These are phyloP conservation scores for Nesometra sesokonis DNA, from an alignment of 35 echinoderm and acorn worm species.

Conservation along the genomic window DNA sequence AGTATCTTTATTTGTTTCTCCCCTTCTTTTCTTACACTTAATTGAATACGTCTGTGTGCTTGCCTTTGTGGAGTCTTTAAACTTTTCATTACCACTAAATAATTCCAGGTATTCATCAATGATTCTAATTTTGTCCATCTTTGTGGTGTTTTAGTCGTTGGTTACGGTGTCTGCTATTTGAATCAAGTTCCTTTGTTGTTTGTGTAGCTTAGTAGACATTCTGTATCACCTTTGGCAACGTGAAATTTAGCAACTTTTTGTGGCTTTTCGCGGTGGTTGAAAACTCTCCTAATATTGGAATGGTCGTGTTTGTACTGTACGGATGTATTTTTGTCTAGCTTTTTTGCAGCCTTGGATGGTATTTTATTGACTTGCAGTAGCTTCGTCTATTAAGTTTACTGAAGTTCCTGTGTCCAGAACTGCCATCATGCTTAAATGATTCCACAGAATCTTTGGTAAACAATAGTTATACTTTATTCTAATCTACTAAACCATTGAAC, in stretches of 20 bases:
- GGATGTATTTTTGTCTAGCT: background rate
- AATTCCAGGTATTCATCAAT: background rate
- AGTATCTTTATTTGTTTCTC: background rate
- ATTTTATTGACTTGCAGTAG: background rate
- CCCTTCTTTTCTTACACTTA: background rate
- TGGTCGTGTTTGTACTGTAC: background rate
- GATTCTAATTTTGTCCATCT: no score
- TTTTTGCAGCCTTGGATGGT: background rate
- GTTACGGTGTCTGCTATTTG: background rate
- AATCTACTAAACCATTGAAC: no score
- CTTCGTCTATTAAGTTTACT: background rate
- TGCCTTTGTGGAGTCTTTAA: background rate
- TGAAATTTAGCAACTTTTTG: background rate
- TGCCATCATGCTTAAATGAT: background rate
- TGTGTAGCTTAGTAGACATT: background rate
- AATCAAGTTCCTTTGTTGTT: background rate
- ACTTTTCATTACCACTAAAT: background rate
- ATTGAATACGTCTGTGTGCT: background rate
- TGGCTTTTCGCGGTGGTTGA: background rate
- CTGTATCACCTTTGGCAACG: background rate
- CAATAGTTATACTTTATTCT: no score
- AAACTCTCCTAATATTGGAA: background rate
- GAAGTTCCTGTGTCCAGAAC: background rate
- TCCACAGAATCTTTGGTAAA: background rate
- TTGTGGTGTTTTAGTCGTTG: background rate